Base-by-base conservation (phyloP, 2,888 invertebrate species). In the Lasius fuliginosus region DNA sequence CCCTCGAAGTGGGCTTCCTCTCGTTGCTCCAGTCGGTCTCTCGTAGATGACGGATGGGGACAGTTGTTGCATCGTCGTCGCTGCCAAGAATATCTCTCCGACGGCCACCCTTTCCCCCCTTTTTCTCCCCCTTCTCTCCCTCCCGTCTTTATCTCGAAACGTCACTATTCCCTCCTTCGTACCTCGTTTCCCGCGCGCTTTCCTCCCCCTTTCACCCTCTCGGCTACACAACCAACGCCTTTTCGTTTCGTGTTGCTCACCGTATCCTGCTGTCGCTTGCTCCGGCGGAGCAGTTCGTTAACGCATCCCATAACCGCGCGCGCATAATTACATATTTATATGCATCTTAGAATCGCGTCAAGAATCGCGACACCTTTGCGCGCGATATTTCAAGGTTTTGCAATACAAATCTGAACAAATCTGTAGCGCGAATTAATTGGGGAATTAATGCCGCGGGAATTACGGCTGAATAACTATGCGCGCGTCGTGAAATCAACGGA, bases 61-160 rank as follows among this genome's bases (percentile, higher is more conserved):
- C 94, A 94, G 94, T 94, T 94, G 94, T 93, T 92, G 93, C 93
- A 92, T 93, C 93, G 92, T 88, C 89, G 86, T 88, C 90, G 89
- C 87, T 92, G 92, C 92, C 92, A 93, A 92, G 92, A 93, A 93
- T 93, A 92, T 92, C 93, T 91, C 92, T 91, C 89, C 87, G 86
- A 79, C 88, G 84, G 58, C 85, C 81, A 73, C 77, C 86, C 82
- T 81, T 71, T 69, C 71, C 77, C 84, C 65, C 79, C 73, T 65
- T 77, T 74, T 69, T 71, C 77, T 84, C 65, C 76, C 73, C 68
- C 68, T 64, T 71, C 65, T 46, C 56, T 18, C n/a, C 49, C 18
- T 18, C 5, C 67, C 84, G 27, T 65, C 85, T 87, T 87, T 90
- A 86, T 89, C 88, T 67, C 85, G 68, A 85, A 88, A 88, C 90